Evolutionary conservation across 2,797 vertebrate species (phyloP).

Genomic region (Myotis planiceps): DNA sequence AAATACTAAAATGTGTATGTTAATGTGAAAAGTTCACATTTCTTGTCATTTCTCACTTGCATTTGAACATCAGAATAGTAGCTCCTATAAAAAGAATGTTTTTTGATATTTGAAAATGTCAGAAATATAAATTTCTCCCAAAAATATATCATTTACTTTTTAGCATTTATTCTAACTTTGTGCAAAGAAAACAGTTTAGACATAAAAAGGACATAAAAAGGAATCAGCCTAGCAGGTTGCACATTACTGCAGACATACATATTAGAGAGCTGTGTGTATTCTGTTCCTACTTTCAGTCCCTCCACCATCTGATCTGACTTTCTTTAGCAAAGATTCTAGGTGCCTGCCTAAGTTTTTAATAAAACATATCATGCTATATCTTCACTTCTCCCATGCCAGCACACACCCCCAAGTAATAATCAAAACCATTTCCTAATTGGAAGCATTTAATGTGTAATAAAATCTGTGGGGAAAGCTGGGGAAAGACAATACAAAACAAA

Average conservation of each 20-base stretch:
- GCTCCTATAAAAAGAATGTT: background rate
- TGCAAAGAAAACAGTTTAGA: background rate
- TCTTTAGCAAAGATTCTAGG: background rate
- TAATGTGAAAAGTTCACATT: background rate
- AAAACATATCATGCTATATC: background rate
- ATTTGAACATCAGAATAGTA: background rate
- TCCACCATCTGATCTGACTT: background rate
- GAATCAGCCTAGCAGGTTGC: background rate
- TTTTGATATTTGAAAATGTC: background rate
- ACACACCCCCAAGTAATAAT: background rate
- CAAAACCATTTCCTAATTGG: background rate
- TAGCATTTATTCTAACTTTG: background rate
- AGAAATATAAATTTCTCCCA: background rate
- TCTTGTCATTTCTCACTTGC: background rate
- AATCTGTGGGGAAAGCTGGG: background rate
- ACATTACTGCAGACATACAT: background rate
- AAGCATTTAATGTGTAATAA: background rate
- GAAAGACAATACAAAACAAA: background rate
- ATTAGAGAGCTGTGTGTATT: background rate
- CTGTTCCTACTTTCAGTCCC: background rate
- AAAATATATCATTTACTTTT: background rate
- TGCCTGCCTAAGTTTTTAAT: background rate
- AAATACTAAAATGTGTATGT: background rate
- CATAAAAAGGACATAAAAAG: background rate
- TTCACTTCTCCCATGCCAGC: background rate